Conservation (phyloP, 1,140 invertebrate species). For the Cecropterus lyciades region DNA sequence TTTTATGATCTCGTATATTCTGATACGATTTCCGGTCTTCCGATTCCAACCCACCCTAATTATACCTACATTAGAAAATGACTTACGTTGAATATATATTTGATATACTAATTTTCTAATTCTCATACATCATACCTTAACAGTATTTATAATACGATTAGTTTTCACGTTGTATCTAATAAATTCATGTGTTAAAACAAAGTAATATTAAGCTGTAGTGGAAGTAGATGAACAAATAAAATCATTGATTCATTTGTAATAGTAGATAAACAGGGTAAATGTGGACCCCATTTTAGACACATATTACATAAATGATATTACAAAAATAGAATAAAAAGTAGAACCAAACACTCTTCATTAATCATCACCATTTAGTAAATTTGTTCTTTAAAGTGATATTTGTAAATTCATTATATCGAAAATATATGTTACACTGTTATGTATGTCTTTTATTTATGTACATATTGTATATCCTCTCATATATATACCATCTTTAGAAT, state of each 20-base stretch:
- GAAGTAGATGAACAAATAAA: slow-evolving; percentile 7
- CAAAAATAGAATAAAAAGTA: slow-evolving; percentile 21
- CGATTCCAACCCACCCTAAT: slow-evolving; percentile 28
- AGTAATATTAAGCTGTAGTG: slow-evolving; percentile 30
- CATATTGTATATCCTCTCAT: slow-evolving; percentile 47
- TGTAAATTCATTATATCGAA: slow-evolving; percentile 79
- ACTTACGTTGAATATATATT: slow-evolving; percentile 18
- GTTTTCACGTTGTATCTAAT: slow-evolving; percentile 34
- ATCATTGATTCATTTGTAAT: slow-evolving; percentile 12
- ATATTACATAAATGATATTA: slow-evolving; percentile 1
- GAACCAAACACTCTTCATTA: slow-evolving; percentile 26
- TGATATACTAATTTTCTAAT: slow-evolving; percentile 33
- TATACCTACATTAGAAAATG: slow-evolving; percentile 14
- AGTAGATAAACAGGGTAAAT: slow-evolving; percentile 29
- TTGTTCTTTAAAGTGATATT: slow-evolving; percentile 71
- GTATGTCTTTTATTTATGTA: slow-evolving; percentile 80
- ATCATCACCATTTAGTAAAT: slow-evolving; percentile 39
- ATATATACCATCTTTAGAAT: slow-evolving; percentile 28
- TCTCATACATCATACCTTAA: slow-evolving; percentile 39
- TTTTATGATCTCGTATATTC: slow-evolving; percentile 72
- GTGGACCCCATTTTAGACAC: slow-evolving; percentile 18
- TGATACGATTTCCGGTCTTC: slow-evolving; percentile 39
- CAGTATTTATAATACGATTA: slow-evolving; percentile 40
- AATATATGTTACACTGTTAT: slow-evolving; percentile 82
- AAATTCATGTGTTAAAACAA: slow-evolving; percentile 38